Percentiles rank a stretch among this genome's conserved stretches.
These are phyloP conservation scores for Thera obeliscata DNA, from an alignment of 2,888 invertebrate species.

Conservation along the genomic window DNA sequence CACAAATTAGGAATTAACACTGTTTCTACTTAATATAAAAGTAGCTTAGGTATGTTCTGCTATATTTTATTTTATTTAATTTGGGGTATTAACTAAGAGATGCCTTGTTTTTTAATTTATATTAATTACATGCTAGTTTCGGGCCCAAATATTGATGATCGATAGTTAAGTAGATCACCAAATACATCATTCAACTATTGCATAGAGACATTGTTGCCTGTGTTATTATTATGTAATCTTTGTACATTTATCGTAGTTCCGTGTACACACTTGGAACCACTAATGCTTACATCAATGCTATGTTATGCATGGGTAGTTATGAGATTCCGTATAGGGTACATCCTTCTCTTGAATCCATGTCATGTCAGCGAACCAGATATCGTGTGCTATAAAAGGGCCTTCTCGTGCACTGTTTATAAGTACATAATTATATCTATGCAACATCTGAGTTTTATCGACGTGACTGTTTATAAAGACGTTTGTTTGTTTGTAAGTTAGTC, in stretches of 20 bases:
- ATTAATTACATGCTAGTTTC: no score
- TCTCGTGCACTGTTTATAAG: conserved; percentile 7
- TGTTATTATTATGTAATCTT: conserved; percentile 54
- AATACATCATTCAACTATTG: conserved; percentile 33
- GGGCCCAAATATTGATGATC: no score
- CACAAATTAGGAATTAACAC: no score
- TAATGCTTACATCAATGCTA: conserved; percentile 16
- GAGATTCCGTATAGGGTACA: conserved; percentile 26
- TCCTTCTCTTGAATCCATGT: conserved; percentile 32
- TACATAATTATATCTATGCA: not conserved
- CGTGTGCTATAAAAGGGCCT: conserved; percentile 29
- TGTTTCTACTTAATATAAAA: no score
- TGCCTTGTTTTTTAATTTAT: no score
- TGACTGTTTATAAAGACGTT: no score
- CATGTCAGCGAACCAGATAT: conserved; percentile 26
- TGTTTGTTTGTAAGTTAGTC: no score
- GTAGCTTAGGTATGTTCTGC: no score
- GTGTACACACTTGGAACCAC: conserved; percentile 37
- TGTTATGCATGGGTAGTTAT: not conserved
- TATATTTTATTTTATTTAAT: no score
- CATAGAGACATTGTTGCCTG: conserved; percentile 44
- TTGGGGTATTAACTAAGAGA: no score
- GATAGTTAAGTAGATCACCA: no score
- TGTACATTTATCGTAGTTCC: conserved; percentile 44
- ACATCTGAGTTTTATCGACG: no score